Evolutionary conservation across 2,797 vertebrate species (phyloP).

Genomic region (Sciurus carolinensis): DNA sequence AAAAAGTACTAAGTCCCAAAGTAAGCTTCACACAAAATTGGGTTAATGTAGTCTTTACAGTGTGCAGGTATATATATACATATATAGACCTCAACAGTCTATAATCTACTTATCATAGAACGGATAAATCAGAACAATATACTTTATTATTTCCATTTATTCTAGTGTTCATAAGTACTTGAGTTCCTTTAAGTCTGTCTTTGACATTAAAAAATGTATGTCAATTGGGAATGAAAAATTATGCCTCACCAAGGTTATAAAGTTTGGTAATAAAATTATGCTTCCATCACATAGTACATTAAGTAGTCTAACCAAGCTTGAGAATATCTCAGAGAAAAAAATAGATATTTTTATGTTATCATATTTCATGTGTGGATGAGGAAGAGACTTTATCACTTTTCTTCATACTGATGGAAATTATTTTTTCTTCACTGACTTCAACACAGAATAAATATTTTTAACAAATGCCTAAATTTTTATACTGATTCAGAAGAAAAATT

Average conservation of each 20-base stretch:
- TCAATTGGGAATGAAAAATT: not conserved
- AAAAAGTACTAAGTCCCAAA: not conserved
- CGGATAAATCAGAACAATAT: not conserved
- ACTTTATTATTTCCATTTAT: not conserved
- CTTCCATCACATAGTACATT: slow-evolving; percentile 22
- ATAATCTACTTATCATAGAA: not conserved
- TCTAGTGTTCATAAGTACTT: not conserved
- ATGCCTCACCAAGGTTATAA: not conserved
- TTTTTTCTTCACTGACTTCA: not conserved
- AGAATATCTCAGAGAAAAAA: slow-evolving; percentile 42
- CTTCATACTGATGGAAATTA: slow-evolving; percentile 11
- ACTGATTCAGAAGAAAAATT: not conserved
- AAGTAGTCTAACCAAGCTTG: slow-evolving; percentile 24
- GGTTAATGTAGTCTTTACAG: not conserved
- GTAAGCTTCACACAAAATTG: not conserved
- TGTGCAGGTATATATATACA: not conserved
- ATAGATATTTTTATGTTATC: not conserved
- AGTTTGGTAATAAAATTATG: slow-evolving; percentile 32
- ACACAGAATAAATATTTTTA: slow-evolving; percentile 46
- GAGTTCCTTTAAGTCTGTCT: slow-evolving; percentile 27
- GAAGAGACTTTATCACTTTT: not conserved
- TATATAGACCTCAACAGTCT: not conserved
- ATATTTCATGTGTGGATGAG: slow-evolving; percentile 53
- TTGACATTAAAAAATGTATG: not conserved
- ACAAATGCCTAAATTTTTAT: slow-evolving; percentile 13